phyloP scores from a whole-genome alignment of 2,113 vertebrate species.

The Dasyurus viverrinus region DNA sequence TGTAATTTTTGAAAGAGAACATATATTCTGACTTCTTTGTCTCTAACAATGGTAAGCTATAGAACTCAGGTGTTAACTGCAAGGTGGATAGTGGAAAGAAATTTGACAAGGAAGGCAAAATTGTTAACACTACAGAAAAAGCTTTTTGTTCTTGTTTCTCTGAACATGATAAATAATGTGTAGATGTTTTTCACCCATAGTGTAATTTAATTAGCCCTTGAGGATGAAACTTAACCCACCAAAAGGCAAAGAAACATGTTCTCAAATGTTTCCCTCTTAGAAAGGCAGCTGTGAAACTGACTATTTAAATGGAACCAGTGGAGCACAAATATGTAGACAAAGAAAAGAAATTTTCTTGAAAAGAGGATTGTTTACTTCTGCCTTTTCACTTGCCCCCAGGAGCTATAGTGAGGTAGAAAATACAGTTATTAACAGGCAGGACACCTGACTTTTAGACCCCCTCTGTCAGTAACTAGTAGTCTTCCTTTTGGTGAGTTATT shows the following conservation, averaged over 20 bases:
- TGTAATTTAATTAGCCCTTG: constrained; percentile 64
- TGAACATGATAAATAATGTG: constrained; percentile 31
- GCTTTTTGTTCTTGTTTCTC: constrained; percentile 22
- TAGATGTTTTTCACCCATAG: constrained; percentile 24
- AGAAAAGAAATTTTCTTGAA: constrained; percentile 15
- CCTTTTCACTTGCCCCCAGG: background rate
- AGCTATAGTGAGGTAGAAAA: background rate
- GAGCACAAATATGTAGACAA: constrained; percentile 4
- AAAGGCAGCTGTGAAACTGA: constrained; percentile 63
- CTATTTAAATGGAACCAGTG: constrained; percentile 51
- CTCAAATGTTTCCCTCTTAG: constrained; percentile 45
- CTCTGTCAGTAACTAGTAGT: background rate
- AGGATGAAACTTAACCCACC: background rate
- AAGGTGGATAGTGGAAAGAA: constrained; percentile 27
- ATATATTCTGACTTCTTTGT: background rate
- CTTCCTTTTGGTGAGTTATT: background rate
- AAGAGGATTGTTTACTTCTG: background rate
- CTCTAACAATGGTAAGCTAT: constrained; percentile 22
- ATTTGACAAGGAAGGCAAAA: background rate
- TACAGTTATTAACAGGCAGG: background rate
- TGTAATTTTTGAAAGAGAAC: constrained; percentile 1
- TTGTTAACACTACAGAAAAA: constrained; percentile 46
- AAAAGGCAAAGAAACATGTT: constrained; percentile 47
- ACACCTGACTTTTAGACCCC: background rate
- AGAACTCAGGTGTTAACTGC: constrained; percentile 30